A percentile compares a stretch with the other conserved stretches of the same genome.
Evolutionary conservation across 2,113 vertebrate genomes (phyloP).

Genomic region (Rhodinocichla rosea): DNA sequence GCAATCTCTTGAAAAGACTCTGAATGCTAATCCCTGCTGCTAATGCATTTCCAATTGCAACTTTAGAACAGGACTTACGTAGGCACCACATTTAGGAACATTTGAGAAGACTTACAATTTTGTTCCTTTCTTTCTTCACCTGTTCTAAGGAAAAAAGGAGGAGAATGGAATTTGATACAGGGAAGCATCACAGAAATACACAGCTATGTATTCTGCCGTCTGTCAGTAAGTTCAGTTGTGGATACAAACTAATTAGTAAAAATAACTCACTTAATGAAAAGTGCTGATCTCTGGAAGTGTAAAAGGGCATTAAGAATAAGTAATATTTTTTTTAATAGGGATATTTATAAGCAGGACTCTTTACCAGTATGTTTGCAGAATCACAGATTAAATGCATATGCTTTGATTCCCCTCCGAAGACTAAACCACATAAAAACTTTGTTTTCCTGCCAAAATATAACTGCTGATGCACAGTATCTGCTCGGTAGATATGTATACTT

Average conservation of each 20-base stretch:
- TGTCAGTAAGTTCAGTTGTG: background rate
- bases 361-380: background rate
- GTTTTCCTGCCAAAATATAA: background rate
- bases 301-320: background rate
- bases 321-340: background rate
- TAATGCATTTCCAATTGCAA: conserved; percentile 27
- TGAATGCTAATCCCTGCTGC: background rate
- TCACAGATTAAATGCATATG: background rate
- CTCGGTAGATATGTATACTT: background rate
- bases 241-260: background rate
- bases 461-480: background rate
- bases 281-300: background rate
- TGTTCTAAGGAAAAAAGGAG: background rate
- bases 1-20: background rate
- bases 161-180: background rate
- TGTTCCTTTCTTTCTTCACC: background rate
- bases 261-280: background rate
- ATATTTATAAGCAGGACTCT: background rate
- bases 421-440: background rate
- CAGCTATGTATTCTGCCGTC: background rate
- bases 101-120: background rate
- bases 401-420: background rate
- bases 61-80: background rate
- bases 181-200: background rate
- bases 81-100: background rate